phyloP scores from a whole-genome alignment of 2,888 invertebrate genomes.

The Megalurothrips usitatus region DNA sequence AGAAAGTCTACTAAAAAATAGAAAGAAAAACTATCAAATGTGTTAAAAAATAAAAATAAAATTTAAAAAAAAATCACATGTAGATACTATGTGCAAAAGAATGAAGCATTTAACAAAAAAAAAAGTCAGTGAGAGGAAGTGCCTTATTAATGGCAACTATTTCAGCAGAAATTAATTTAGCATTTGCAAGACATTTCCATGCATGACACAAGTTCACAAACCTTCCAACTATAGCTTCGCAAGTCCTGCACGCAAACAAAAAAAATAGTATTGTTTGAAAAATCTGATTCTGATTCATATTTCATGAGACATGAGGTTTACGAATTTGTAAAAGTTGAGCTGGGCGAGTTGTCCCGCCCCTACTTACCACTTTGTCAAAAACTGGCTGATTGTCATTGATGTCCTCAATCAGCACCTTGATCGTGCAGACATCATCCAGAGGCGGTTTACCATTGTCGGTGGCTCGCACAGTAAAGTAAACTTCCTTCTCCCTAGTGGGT shows the following conservation, averaged over 20 bases:
- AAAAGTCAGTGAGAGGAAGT: neutral
- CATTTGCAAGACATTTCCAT: slow-evolving; percentile 27
- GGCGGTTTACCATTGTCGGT: slow-evolving; percentile 88
- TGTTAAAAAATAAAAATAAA: neutral
- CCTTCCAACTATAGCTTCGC: slow-evolving; percentile 63
- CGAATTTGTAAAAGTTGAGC: no score
- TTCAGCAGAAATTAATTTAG: neutral
- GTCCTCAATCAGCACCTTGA: slow-evolving; percentile 84
- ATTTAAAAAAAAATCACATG: neutral
- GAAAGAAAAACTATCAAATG: neutral
- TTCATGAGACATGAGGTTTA: neutral
- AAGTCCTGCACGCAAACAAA: slow-evolving; percentile 52
- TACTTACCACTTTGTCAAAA: slow-evolving; percentile 73
- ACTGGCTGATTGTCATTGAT: slow-evolving; percentile 86
- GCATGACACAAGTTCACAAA: slow-evolving; percentile 48
- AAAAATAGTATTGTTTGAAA: slow-evolving; percentile 34
- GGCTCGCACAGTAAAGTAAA: slow-evolving; percentile 81
- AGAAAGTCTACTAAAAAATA: neutral
- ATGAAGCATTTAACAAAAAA: neutral
- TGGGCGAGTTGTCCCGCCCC: slow-evolving; percentile 17
- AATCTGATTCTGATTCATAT: slow-evolving; percentile 4
- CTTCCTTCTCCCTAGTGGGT: slow-evolving; percentile 71
- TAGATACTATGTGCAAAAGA: neutral
- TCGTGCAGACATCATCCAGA: slow-evolving; percentile 88
- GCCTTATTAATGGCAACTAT: slow-evolving; percentile 22